A percentile compares a stretch with the other conserved stretches of the same genome.
Evolutionary conservation across 2,888 invertebrate genomes (phyloP).

Genomic region (Aphrophora alni): DNA sequence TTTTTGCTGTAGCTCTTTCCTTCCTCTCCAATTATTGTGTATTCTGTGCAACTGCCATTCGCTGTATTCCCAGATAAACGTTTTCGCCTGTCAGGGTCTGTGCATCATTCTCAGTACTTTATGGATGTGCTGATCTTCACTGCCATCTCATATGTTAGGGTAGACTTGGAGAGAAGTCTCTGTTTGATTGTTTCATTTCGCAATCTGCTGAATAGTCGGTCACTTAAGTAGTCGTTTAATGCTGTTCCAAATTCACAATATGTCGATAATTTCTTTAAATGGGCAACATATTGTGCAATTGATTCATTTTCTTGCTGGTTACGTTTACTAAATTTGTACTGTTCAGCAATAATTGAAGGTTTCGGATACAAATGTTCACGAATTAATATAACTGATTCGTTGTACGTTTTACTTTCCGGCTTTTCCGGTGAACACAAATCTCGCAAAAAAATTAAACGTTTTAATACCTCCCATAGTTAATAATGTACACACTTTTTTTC

Average conservation of each 20-base stretch:
- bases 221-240: not conserved
- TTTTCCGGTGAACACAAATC: slow-evolving; percentile 22
- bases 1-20: not conserved
- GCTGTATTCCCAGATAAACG: too few relatives aligned
- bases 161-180: not conserved
- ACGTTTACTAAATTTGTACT: slow-evolving; percentile 15
- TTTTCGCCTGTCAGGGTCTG: not conserved
- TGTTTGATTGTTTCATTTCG: slow-evolving; percentile 13
- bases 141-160: slow-evolving; percentile 31
- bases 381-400: not conserved
- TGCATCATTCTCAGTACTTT: slow-evolving; percentile 20
- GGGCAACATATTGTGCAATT: slow-evolving; percentile 16
- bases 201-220: slow-evolving; percentile 20
- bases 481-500: slow-evolving; percentile 26
- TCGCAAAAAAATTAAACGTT: not conserved
- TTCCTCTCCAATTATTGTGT: too few relatives aligned
- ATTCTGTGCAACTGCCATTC: too few relatives aligned
- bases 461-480: slow-evolving; percentile 29
- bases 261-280: not conserved
- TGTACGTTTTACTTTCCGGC: not conserved
- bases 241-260: slow-evolving; percentile 23
- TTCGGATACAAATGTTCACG: slow-evolving; percentile 23
- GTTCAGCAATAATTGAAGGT: slow-evolving; percentile 22
- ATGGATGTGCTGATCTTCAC: slow-evolving; percentile 9
- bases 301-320: slow-evolving; percentile 19